These are phyloP conservation scores for Corbicula japonica DNA, from an alignment of 2,888 invertebrate species.

Conservation along the genomic window DNA sequence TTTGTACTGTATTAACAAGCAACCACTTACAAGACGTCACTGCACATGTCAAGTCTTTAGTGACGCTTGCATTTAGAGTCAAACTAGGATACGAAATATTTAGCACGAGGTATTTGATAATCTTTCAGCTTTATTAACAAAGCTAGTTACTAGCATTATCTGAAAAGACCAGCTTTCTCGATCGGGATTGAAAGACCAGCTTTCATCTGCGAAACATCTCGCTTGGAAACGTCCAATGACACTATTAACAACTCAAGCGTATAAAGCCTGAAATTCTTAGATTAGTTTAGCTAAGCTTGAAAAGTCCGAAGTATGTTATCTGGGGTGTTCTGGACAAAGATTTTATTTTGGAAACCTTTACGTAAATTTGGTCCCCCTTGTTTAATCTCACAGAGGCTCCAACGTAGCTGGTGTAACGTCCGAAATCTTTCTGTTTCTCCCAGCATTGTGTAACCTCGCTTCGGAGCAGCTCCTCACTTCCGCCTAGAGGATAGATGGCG, in stretches of 20 bases:
- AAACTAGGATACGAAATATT: too few species aligned
- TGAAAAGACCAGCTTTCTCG: neutral
- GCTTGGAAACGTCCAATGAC: neutral
- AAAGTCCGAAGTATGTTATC: conserved; percentile 58
- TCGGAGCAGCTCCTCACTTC: conserved; percentile 66
- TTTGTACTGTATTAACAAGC: too few species aligned
- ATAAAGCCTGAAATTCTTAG: neutral
- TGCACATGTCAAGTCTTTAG: too few species aligned
- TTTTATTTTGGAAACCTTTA: conserved; percentile 62
- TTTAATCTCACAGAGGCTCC: conserved; percentile 63
- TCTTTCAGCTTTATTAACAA: neutral
- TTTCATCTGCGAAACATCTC: neutral
- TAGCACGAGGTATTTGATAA: neutral
- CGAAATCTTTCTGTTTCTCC: conserved; percentile 62
- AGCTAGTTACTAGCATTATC: neutral
- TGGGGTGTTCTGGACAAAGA: conserved; percentile 15
- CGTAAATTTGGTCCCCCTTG: conserved; percentile 68
- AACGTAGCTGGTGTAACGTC: conserved; percentile 72
- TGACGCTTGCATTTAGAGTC: too few species aligned
- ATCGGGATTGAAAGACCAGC: neutral
- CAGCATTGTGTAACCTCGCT: conserved; percentile 70
- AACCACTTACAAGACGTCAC: too few species aligned
- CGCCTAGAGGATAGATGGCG: conserved; percentile 64
- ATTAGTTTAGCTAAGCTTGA: conserved; percentile 39
- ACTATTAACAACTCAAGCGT: neutral